Conservation (phyloP, 2,888 invertebrate genomes). For the Thereva nobilitata region DNA sequence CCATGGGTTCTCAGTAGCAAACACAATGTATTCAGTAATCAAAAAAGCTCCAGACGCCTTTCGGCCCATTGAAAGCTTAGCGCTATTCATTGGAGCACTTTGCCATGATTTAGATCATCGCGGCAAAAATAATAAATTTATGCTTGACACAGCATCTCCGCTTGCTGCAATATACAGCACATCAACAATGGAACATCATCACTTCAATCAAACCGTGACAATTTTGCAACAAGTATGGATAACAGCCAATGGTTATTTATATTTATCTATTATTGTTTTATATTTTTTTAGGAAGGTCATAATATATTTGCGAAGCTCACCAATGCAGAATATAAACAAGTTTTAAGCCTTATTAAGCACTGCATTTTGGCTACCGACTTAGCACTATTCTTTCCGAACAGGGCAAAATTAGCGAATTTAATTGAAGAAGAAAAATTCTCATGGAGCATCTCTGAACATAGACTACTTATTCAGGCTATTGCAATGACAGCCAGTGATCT, state of each 20-base stretch:
- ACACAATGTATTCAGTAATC: constrained; percentile 77
- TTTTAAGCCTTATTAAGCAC: constrained; percentile 74
- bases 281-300: constrained; percentile 71
- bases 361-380: constrained; percentile 86
- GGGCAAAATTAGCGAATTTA: constrained; percentile 64
- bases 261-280: constrained; percentile 3
- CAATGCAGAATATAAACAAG: constrained; percentile 75
- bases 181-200: constrained; percentile 85
- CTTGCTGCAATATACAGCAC: constrained; percentile 83
- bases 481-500: constrained; percentile 85
- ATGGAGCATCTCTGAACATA: constrained; percentile 69
- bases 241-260: constrained; percentile 19
- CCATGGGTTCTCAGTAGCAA: constrained; percentile 85
- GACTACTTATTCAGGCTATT: constrained; percentile 72
- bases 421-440: constrained; percentile 64
- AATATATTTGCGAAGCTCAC: constrained; percentile 79
- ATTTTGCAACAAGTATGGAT: constrained; percentile 73
- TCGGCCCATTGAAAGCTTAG: constrained; percentile 69
- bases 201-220: constrained; percentile 85
- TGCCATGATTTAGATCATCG: constrained; percentile 88
- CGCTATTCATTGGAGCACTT: constrained; percentile 77
- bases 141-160: constrained; percentile 80
- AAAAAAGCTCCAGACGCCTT: constrained; percentile 64
- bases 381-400: constrained; percentile 79
- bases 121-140: constrained; percentile 85